Base-by-base conservation (phyloP, 1,140 invertebrate genomes). In the Drosophila sp. region DNA sequence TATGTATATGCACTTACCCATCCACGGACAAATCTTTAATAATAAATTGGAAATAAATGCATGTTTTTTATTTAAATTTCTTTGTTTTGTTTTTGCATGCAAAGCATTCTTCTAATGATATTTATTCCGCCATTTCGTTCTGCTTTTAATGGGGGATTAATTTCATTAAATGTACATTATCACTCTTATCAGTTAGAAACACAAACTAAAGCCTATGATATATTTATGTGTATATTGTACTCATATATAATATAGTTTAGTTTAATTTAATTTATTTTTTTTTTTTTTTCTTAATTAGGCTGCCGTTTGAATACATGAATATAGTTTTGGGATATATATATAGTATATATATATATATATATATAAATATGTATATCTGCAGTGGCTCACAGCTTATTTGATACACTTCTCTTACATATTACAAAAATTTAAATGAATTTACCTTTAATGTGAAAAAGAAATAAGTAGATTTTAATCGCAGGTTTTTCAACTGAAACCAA, bases 121-220 rank as follows among this genome's bases (percentile, higher is more conserved):
- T 76, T 78, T 81, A 45, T 61, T 54, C 32, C 56, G 56, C 34
- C 51, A 32, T 71, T 40, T 66, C 27, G 64, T 59, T 74, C 61
- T 41, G 38, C 51, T 62, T 50, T 56, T 56, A 40, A 11, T 69
- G 36, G 36, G 56, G 72, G 45, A 80, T 57, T 62, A 53, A 72
- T 56, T 63, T 80, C 32, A 53, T 76, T 87, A 64, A 83, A 87
- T 87, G 59, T 87, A 87, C 78, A 87, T 78, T 86, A 84, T 84
- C 81, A 84, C 82, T 87, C 82, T 87, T 87, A 87, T 65, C 16
- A 46, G 32, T 79, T 71, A 71, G 61, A 87, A 87, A 82, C 78
- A 87, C 82, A 87, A 87, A 87, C 82, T 87, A 87, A 82, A 75
- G 78, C 82, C 78, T 87, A 87, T 87, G 78, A 82, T 87, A 87